Evolutionary conservation across 2,113 vertebrate genomes (phyloP).

Genomic region (Chitala chitala): DNA sequence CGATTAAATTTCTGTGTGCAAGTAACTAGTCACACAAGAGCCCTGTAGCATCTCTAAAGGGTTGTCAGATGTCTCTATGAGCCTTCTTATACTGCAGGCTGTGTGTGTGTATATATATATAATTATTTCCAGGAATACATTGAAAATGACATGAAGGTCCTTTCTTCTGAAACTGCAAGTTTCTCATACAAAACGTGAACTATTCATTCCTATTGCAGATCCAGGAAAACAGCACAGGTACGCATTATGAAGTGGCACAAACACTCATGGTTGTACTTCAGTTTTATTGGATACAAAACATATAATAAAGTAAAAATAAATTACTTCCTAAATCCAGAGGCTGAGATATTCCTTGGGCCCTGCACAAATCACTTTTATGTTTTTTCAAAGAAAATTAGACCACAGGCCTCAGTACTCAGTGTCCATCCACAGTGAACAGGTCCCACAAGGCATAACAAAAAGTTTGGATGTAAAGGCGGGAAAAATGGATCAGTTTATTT

Average conservation of each 20-base stretch:
- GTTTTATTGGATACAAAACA: conserved; percentile 71
- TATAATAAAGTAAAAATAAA: conserved; percentile 64
- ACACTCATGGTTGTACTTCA: conserved; percentile 41
- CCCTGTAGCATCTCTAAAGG: not conserved
- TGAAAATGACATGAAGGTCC: not conserved
- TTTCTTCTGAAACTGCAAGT: not conserved
- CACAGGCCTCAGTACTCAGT: conserved; percentile 43
- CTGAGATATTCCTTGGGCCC: conserved; percentile 35
- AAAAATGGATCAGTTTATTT: conserved; percentile 14
- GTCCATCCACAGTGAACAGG: conserved; percentile 52
- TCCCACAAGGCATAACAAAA: conserved; percentile 40
- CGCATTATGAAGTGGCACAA: not conserved
- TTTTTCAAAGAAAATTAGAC: conserved; percentile 38
- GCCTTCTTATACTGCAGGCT: not conserved
- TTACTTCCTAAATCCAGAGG: conserved; percentile 49
- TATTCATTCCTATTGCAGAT: not conserved
- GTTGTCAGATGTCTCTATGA: not conserved
- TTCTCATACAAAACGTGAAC: too few species aligned
- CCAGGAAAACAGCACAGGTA: not conserved
- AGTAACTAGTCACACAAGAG: not conserved
- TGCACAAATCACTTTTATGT: conserved; percentile 23
- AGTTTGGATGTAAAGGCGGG: conserved; percentile 18
- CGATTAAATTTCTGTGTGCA: not conserved
- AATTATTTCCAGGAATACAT: not conserved
- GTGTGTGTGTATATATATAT: not conserved